Percentiles rank a stretch among this genome's conserved stretches.
Conservation (phyloP, 2,113 vertebrate genomes). For the Xyrauchen texanus region DNA sequence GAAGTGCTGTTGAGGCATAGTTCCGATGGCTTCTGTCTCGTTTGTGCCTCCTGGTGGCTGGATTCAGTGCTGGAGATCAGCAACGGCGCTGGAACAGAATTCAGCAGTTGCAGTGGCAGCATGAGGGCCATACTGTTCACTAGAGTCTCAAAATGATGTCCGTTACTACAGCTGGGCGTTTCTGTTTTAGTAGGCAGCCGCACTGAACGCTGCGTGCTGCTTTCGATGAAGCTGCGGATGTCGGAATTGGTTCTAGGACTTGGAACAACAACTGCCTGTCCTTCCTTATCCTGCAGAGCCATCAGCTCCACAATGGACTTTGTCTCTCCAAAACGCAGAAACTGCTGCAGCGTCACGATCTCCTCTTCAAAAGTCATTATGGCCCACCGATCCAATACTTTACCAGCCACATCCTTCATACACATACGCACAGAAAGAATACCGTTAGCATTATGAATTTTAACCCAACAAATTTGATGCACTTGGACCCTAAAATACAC, state of each 20-base stretch:
- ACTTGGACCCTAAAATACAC: conserved; percentile 47
- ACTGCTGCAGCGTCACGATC: conserved; percentile 92
- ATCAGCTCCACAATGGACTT: conserved; percentile 98
- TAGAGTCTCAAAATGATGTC: conserved; percentile 94
- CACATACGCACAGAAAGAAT: conserved; percentile 52
- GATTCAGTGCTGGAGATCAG: conserved; percentile 82
- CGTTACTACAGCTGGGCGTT: conserved; percentile 74
- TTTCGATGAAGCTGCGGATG: conserved; percentile 94
- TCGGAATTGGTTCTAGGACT: conserved; percentile 85
- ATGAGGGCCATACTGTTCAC: conserved; percentile 94
- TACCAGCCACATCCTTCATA: conserved; percentile 88
- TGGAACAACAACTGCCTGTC: conserved; percentile 82
- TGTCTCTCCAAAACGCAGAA: conserved; percentile 96
- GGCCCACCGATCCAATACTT: conserved; percentile 95
- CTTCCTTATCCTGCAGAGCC: conserved; percentile 95
- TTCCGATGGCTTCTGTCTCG: conserved; percentile 46
- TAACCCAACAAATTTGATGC: conserved; percentile 59
- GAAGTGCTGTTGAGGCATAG: conserved; percentile 50
- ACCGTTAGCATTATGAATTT: conserved; percentile 59
- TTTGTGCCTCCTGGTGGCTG: conserved; percentile 71
- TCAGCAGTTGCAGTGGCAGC: conserved; percentile 84
- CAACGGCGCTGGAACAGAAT: conserved; percentile 82
- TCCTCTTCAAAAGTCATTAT: conserved; percentile 98
- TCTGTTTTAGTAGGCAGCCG: conserved; percentile 77
- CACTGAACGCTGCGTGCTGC: conserved; percentile 78